Evolutionary conservation across 2,888 invertebrate genomes (phyloP).

Genomic region (Neoitamus cyanurus): DNA sequence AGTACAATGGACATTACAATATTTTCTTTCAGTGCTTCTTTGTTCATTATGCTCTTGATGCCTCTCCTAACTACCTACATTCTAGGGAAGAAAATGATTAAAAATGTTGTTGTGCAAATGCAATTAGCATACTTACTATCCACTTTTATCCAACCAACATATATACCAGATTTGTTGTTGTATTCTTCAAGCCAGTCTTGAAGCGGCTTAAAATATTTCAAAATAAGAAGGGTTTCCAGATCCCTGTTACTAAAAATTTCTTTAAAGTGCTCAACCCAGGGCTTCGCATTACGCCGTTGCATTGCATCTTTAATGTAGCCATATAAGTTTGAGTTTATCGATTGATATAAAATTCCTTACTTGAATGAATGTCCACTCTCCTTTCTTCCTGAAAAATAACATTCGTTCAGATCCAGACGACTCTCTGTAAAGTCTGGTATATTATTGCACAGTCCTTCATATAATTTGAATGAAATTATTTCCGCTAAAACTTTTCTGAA

Average conservation of each 20-base stretch:
- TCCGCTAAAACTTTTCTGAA: background rate
- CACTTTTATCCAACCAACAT: background rate
- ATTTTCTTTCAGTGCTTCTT: no score
- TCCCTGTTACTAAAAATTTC: background rate
- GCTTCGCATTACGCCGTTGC: background rate
- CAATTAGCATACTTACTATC: background rate
- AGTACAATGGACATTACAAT: no score
- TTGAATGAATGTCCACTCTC: slow-evolving; percentile 79
- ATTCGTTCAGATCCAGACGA: slow-evolving; percentile 60
- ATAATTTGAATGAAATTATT: slow-evolving; percentile 6
- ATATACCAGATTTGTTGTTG: background rate
- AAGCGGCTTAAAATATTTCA: slow-evolving; percentile 26
- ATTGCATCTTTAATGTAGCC: background rate
- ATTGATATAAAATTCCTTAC: slow-evolving; percentile 60
- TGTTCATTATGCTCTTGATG: no score
- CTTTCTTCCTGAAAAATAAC: slow-evolving; percentile 84
- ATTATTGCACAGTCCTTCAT: background rate
- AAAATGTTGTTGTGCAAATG: background rate
- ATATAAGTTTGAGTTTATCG: background rate
- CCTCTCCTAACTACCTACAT: no score
- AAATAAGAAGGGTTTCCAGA: background rate
- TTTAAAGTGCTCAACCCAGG: background rate
- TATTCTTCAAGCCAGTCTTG: slow-evolving; percentile 9
- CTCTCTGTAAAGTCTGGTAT: background rate
- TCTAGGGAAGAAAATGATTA: background rate